These are phyloP conservation scores for Meloidogyne floridensis DNA, from an alignment of 1,140 invertebrate genomes.

Conservation along the genomic window DNA sequence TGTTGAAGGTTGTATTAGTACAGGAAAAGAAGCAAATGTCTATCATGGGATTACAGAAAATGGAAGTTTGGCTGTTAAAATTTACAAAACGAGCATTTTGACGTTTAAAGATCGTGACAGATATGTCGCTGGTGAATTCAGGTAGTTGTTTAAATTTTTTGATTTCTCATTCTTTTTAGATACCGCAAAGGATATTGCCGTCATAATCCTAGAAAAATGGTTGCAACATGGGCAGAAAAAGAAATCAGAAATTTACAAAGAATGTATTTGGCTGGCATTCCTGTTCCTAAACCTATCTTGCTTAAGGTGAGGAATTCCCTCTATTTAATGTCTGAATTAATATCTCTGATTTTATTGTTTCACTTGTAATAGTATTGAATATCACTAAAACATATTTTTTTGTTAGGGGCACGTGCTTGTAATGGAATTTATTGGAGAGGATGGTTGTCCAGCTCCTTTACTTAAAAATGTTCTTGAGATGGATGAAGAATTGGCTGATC, in stretches of 20 bases:
- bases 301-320: conserved; percentile 51
- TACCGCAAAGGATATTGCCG: conserved; percentile 90
- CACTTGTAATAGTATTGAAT: no score
- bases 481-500: conserved; percentile 68
- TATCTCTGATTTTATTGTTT: no score
- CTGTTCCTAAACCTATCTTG: conserved; percentile 58
- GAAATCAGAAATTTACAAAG: conserved; percentile 87
- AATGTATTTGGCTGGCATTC: conserved; percentile 66
- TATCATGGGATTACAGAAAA: conserved; percentile 81
- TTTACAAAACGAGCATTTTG: conserved; percentile 95
- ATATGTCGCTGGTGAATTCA: conserved; percentile 92
- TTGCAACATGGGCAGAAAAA: conserved; percentile 94
- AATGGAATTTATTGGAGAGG: conserved; percentile 88
- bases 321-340: no score
- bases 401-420: conserved; percentile 81
- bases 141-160: conserved; percentile 60
- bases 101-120: conserved; percentile 95
- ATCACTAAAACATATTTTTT: no score
- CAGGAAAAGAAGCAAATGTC: conserved; percentile 97
- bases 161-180: conserved; percentile 67
- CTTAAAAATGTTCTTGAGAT: conserved; percentile 65
- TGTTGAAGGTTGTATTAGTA: conserved; percentile 94
- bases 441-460: conserved; percentile 79
- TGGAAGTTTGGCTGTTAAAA: conserved; percentile 69
- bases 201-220: conserved; percentile 95